Evolutionary conservation across 2,888 invertebrate genomes (phyloP).

Genomic region (Trachelus tabidus): DNA sequence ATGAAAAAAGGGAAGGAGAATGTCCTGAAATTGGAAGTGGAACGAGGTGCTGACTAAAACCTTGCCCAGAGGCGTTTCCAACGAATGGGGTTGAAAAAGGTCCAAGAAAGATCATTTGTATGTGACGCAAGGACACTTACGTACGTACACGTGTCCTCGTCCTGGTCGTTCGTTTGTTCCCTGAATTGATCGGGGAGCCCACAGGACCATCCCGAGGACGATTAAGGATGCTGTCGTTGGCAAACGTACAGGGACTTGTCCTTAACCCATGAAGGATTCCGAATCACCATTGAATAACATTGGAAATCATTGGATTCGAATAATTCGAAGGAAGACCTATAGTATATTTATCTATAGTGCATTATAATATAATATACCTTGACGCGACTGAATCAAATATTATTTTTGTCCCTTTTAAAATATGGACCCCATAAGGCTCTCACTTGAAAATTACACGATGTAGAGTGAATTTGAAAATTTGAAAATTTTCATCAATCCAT

Average conservation of each 20-base stretch:
- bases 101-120: neutral
- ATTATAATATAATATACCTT: neutral
- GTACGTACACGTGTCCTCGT: neutral
- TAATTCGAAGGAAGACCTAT: neutral
- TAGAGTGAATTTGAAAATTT: neutral
- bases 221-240: neutral
- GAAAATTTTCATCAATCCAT: neutral
- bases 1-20: neutral
- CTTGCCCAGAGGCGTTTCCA: neutral
- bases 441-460: neutral
- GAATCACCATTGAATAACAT: neutral
- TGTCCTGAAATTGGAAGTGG: neutral
- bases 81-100: neutral
- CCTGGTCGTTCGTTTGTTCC: neutral
- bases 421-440: neutral
- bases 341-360: too few relatives aligned
- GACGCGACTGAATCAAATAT: neutral
- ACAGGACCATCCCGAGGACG: neutral
- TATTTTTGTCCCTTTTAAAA: neutral
- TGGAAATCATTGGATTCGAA: neutral
- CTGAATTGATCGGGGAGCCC: neutral
- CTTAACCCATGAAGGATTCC: neutral
- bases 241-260: neutral
- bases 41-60: neutral
- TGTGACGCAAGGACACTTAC: neutral